Evolutionary conservation across 2,888 invertebrate genomes (phyloP), one percentile per base, ranked within the genome.

Genomic region (Liopterus haemorrhoidalis): DNA sequence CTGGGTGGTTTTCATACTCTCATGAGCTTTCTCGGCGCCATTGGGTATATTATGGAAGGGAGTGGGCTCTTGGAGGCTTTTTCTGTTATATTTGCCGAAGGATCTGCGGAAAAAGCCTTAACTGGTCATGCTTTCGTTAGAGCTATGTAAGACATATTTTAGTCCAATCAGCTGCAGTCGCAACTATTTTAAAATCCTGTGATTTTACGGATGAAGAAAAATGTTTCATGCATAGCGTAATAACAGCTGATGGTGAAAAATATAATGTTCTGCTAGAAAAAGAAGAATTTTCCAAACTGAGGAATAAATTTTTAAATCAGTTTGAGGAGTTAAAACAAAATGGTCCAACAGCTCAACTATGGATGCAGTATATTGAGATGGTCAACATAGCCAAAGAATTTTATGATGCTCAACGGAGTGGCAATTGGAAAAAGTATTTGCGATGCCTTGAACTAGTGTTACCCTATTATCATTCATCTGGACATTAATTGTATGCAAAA

Each of bases 41-140:
- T 66, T 31, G 65, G 65, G 16, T 48, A 54, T 37, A 52, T 64
- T 19, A 67, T 67, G 65, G 49, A 49, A 11, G 64, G 64, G 5
- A 59, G 57, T 48, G 60, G 60, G 11, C 32, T 61, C 8, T 52
- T 53, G 27, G 58, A 60, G 28, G 36, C 53, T 12, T 53, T 56
- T 28, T 44, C 39, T 35, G 36, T 28, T 9, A 51, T 60, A 27
- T 60, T 52, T 49, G 54, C 64, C 49, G 49, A 52, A 41, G 49
- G 49, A 31, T 56, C 57, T 6, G 50, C 52, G n/a, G 58, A 57
- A 2, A 58, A 60, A 55, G 56, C 58, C 46, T 33, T 63, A 8
- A 37, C 48, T 27, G 61, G 63, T 4, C 57, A 61, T 44, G 59
- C 60, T n/a, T n/a, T n/a, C n/a, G n/a, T n/a, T n/a, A n/a, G n/a